These are phyloP conservation scores for Invenusta paracnida DNA, from an alignment of 2,888 invertebrate species.

Conservation along the genomic window DNA sequence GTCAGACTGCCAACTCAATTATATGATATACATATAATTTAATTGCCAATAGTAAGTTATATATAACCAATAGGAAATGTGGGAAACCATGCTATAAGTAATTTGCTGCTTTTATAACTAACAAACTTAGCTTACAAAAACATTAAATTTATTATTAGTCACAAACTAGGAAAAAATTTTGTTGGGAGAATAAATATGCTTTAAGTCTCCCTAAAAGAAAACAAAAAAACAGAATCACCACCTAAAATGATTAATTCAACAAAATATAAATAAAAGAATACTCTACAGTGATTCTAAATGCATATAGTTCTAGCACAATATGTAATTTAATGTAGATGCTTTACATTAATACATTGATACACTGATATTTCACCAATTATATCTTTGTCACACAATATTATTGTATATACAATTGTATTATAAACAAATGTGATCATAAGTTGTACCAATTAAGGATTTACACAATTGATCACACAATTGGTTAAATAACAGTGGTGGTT, in stretches of 20 bases:
- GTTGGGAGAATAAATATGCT: neutral
- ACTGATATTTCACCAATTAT: neutral
- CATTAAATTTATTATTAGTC: neutral
- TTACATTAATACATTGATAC: neutral
- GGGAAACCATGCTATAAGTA: too few relatives aligned
- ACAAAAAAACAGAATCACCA: neutral
- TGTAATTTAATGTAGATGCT: neutral
- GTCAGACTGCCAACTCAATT: too few relatives aligned
- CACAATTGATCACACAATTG: neutral
- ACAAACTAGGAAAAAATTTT: neutral
- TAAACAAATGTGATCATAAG: neutral
- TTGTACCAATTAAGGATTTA: neutral
- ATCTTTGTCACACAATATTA: too few relatives aligned
- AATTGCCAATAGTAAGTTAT: too few relatives aligned
- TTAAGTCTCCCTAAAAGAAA: neutral
- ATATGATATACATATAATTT: too few relatives aligned
- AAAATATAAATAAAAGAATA: neutral
- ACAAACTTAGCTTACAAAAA: conserved; percentile 9
- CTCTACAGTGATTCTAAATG: neutral
- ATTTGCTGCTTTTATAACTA: neutral
- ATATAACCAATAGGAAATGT: too few relatives aligned
- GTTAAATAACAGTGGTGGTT: neutral
- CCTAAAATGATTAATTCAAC: neutral
- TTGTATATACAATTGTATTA: neutral
- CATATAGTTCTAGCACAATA: neutral